Conservation (phyloP, 1,140 invertebrate species). For the Oreohelix idahoensis region DNA sequence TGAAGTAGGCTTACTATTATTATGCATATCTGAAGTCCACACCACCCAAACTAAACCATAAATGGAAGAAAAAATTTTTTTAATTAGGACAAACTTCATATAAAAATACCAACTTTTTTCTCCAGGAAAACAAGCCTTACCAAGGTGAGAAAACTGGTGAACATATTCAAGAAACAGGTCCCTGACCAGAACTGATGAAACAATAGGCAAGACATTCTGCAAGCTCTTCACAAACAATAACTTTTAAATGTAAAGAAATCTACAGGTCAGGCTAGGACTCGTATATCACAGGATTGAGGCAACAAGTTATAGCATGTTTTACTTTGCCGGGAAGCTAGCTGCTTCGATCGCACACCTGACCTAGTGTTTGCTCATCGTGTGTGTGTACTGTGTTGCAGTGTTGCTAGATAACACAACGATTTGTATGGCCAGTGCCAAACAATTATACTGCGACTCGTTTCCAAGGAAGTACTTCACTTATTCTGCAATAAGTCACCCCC, state of each 20-base stretch:
- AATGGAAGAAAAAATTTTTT: too few species aligned
- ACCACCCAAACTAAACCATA: too few species aligned
- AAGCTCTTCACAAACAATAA: background rate
- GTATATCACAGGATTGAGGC: background rate
- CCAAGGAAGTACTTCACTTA: background rate
- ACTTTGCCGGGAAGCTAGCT: conserved; percentile 21
- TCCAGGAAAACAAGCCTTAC: background rate
- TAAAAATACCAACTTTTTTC: background rate
- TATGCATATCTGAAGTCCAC: too few species aligned
- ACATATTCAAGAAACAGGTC: background rate
- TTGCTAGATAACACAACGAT: conserved; percentile 16
- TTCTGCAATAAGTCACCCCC: background rate
- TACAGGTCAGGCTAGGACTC: background rate
- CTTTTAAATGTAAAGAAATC: background rate
- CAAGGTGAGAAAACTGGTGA: background rate
- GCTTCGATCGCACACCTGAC: background rate
- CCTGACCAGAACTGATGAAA: background rate
- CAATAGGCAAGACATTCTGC: background rate
- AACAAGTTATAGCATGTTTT: conserved; percentile 18
- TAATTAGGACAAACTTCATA: too few species aligned
- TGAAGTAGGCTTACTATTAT: too few species aligned
- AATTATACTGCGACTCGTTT: background rate
- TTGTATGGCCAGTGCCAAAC: background rate
- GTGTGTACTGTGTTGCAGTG: conserved; percentile 17
- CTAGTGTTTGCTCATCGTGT: background rate